Conservation (phyloP, 2,113 vertebrate species). For the Xiphophorus couchianus region DNA sequence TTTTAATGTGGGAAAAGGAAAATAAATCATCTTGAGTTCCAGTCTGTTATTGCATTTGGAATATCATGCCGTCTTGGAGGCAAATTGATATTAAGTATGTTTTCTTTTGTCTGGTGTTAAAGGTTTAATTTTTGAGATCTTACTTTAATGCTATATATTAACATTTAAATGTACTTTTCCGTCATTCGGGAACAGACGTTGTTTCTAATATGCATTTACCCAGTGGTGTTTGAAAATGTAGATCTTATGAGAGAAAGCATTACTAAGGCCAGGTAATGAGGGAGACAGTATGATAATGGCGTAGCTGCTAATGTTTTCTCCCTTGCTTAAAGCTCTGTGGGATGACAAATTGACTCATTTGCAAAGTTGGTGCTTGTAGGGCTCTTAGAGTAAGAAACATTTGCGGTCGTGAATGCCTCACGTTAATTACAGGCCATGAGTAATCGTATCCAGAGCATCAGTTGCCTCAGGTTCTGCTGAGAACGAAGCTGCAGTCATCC, state of each 20-base stretch:
- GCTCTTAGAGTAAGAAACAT: slow-evolving; percentile 32
- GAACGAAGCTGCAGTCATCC: not conserved
- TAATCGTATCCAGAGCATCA: slow-evolving; percentile 27
- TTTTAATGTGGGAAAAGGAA: not conserved
- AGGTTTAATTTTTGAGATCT: not conserved
- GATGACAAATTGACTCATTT: slow-evolving; percentile 44
- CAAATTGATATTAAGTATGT: not conserved
- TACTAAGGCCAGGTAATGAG: slow-evolving; percentile 41
- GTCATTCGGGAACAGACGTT: not conserved
- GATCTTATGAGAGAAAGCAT: slow-evolving; percentile 27
- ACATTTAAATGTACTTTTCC: not conserved
- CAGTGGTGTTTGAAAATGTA: slow-evolving; percentile 7
- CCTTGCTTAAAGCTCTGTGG: slow-evolving; percentile 28
- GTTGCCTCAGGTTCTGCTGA: slow-evolving; percentile 21
- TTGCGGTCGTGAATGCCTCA: slow-evolving; percentile 5
- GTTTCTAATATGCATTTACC: slow-evolving; percentile 11
- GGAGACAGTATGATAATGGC: slow-evolving; percentile 24
- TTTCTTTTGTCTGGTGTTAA: not conserved
- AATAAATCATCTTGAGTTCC: not conserved
- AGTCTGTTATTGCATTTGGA: not conserved
- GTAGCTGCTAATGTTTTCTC: slow-evolving; percentile 31
- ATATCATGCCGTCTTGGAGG: not conserved
- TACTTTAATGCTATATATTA: not conserved
- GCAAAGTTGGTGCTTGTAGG: slow-evolving; percentile 6
- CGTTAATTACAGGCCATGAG: slow-evolving; percentile 43